Evolutionary conservation across 2,888 invertebrate genomes (phyloP), one percentile per base, ranked within the genome.

Genomic region (Craniophora ligustri): DNA sequence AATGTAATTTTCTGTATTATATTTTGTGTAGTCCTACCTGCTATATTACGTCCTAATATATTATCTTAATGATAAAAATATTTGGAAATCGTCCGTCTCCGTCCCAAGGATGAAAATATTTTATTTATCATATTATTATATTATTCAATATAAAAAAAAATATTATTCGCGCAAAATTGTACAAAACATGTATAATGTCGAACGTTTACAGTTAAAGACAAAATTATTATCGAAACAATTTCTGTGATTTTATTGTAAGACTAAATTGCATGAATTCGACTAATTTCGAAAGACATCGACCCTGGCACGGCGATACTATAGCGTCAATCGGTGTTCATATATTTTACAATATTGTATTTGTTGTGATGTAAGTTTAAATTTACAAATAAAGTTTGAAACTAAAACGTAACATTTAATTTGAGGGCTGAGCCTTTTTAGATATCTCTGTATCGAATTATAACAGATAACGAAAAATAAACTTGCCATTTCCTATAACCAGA

Each of bases 101-200:
- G 86, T 86, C 86, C 86, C 69, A 72, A 72, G 81, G 75, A 75
- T 76, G 67, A 59, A 62, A 65, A 69, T 57, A 68, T 61, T 63
- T 59, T 69, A 66, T 72, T 71, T 67, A 65, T 63, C n/a, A 62
- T 61, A n/a, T 57, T 59, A 40, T 51, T n/a, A 19, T 56, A 51
- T 56, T 60, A 26, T 57, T 58, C 63, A 55, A 36, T 34, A 35
- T 45, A 40, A 32, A 19, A 30, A 26, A 50, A 40, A 39, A 35
- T 45, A 19, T 45, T 63, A 32, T 54, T 71, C 50, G 68, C 69
- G 64, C 69, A 74, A 67, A 74, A 61, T 57, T 68, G 28, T 55
- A 46, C 36, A 47, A 51, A 38, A 41, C 34, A 13, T 55, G 19
- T 56, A 38, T 49, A 32, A 32, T 51, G 35, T 48, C 44, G 23